Base-by-base conservation (phyloP, 2,113 vertebrate species). In the Albula goreensis region DNA sequence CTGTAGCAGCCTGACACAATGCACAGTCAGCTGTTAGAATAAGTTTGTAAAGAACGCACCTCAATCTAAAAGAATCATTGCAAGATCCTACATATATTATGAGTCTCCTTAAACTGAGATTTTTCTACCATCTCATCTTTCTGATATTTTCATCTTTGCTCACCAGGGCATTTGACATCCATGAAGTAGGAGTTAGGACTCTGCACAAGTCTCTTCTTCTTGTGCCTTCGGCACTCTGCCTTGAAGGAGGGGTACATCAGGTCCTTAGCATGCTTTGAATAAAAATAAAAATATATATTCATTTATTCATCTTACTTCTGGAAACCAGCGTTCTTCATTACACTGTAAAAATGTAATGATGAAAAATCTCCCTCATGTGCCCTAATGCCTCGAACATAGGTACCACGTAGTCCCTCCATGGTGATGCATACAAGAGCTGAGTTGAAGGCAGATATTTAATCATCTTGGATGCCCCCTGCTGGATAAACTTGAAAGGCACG, bases 101-200 rank as follows among this genome's bases (percentile, higher is more conserved):
- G 53, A 53, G 22, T 15, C 50, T 49, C n/a, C 15, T 31, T 70
- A 12, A 2, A 5, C 10, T 5, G 8, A 51, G 11, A 2, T 25
- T 11, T 50, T 49, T 63, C 19, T 66, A 3, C 22, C 11, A 25
- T 13, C 8, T 4, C 25, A 22, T 5, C 15, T 41, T 57, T 57
- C 53, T 4, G 56, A 25, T 51, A 77, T n/a, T 15, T 22, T 49
- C 17, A 17, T 17, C 12, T 79, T 49, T 80, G 60, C 88, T 11
- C 77, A 92, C 90, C 90, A 77, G 90, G 91, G 50, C 89, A 92
- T 85, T 92, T 92, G 11, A 91, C 90, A 86, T 92, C 88, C 88
- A 92, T 91, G 87, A 91, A 91, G 87, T 91, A 91, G 7, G 90
- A 91, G 81, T 91, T 90, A 41, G 90, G 90, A 79, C 86, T 88